Percentiles rank a stretch among this genome's conserved stretches.
Evolutionary conservation across 2,113 vertebrate genomes (phyloP).

Genomic region (Columbina picui): DNA sequence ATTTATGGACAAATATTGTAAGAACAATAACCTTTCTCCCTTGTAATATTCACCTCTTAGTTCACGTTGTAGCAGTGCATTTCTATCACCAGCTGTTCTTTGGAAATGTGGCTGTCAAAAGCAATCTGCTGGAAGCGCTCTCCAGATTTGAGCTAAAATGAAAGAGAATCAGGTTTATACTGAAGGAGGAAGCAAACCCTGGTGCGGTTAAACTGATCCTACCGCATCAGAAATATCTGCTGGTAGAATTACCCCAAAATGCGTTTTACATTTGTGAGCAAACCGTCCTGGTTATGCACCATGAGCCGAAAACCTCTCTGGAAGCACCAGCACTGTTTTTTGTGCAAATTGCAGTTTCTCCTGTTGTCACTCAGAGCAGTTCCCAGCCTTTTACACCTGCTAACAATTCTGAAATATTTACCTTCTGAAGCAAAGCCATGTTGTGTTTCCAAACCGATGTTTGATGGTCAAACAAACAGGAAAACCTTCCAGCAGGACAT

Average conservation of each 20-base stretch:
- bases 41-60: conserved; percentile 52
- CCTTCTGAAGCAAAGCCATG: not conserved
- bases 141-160: not conserved
- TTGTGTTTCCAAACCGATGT: not conserved
- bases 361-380: not conserved
- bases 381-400: not conserved
- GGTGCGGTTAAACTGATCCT: not conserved
- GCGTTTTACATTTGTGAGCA: not conserved
- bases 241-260: not conserved
- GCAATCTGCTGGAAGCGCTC: not conserved
- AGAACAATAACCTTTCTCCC: conserved; percentile 25
- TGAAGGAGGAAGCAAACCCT: not conserved
- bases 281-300: no score
- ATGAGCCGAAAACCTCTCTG: not conserved
- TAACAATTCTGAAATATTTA: not conserved
- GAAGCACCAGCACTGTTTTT: not conserved
- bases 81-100: conserved; percentile 24
- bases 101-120: conserved; percentile 28
- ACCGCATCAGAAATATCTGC: accelerated
- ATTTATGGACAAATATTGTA: conserved; percentile 37
- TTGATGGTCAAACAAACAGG: not conserved
- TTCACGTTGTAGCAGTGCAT: conserved; percentile 3
- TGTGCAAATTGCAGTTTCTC: not conserved
- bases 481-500: not conserved
- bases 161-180: not conserved